Evolutionary conservation across 2,113 vertebrate genomes (phyloP).

Genomic region (Myotis brandtii): DNA sequence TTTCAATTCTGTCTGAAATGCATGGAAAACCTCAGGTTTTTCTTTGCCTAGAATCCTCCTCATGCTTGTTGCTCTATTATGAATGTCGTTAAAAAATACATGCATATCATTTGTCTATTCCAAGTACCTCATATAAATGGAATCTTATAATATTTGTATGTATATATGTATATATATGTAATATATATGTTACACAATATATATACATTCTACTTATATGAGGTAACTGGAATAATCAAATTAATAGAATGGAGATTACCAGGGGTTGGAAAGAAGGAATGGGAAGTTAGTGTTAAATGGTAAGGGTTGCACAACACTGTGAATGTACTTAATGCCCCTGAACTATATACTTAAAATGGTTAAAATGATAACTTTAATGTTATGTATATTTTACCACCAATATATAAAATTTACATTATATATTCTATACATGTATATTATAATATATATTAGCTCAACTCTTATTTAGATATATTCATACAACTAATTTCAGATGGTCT

Average conservation of each 20-base stretch:
- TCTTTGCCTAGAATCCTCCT: not conserved
- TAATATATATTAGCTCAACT: not conserved
- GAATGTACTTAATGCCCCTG: not conserved
- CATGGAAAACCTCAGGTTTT: not conserved
- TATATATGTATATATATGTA: not conserved
- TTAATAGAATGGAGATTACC: not conserved
- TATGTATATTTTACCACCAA: not conserved
- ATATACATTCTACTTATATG: not conserved
- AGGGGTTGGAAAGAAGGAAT: not conserved
- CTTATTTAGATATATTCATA: not conserved
- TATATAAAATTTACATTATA: not conserved
- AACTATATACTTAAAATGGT: not conserved
- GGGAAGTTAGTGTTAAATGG: not conserved
- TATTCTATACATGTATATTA: not conserved
- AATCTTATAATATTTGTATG: not conserved
- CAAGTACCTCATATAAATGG: not conserved
- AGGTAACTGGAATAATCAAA: not conserved
- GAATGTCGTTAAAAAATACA: not conserved
- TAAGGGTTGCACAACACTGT: fast-evolving
- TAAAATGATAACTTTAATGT: not conserved
- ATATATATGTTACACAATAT: not conserved
- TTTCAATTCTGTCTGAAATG: slow-evolving; percentile 27
- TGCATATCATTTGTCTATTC: not conserved
- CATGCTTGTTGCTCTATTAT: not conserved
- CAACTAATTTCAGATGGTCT: slow-evolving; percentile 73